Evolutionary conservation across 2,797 vertebrate genomes (phyloP), one percentile per base, ranked within the genome.

Genomic region (Pangasius krempfi): DNA sequence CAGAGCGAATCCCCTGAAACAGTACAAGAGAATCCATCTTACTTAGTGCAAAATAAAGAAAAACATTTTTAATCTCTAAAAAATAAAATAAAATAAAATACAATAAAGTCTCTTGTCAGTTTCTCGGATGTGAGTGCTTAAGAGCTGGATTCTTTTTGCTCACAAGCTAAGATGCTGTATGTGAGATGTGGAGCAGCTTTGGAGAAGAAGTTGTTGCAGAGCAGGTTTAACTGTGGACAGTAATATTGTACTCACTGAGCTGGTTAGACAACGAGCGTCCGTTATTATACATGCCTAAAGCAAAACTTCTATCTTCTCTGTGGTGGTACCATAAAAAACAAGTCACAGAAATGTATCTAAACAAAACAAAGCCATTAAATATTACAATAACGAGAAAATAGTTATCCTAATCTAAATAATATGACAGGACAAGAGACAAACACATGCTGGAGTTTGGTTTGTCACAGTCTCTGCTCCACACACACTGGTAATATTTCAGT

Each of bases 201-300:
- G 10, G 22, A 76, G 9, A 10, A 44, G 25, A 27, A 13, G 25
- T 54, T 30, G n/a, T 33, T 30, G 52, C 52, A 80, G 13, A 64
- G 80, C 60, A 47, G 81, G 81, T 83, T 83, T 83, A 83, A 47
- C 40, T 27, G 12, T 47, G 6, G 3, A 13, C 9, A 82, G 2
- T 62, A 27, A 62, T 40, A 62, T 30, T n/a, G 56, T 62, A 27
- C 81, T 58, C 30, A 81, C 10, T 81, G 7, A 40, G 33, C 54
- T 83, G 40, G 81, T 83, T 83, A 64, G 25, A 66, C 30, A 47
- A 20, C 40, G 4, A 44, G 10, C 37, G 44, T 64, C 25, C 27
- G 40, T 64, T 64, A n/a, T 9, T 83, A 83, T 83, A 14, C 60
- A 83, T 1, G 81, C 81, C 81, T 64, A 64, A 44, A 62, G 58